Evolutionary conservation across 2,888 invertebrate genomes (phyloP).

Genomic region (Stomorhina lunata): DNA sequence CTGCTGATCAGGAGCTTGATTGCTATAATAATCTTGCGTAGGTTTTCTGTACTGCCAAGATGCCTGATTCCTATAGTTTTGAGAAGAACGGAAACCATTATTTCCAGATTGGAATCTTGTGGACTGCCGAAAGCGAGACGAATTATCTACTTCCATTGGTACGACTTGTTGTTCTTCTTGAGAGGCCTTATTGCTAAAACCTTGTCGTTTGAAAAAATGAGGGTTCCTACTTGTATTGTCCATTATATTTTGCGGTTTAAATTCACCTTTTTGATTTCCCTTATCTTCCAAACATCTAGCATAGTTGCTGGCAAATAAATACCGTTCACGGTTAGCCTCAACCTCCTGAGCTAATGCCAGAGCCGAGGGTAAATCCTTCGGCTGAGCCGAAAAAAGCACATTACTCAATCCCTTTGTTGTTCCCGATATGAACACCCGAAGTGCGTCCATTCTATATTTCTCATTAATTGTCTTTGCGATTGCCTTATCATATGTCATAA

Average conservation of each 20-base stretch:
- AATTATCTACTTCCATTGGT: background rate
- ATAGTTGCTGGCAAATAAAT: too few species aligned
- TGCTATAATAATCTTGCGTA: background rate
- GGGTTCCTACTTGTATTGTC: too few species aligned
- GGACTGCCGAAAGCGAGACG: background rate
- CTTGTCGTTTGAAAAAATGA: background rate
- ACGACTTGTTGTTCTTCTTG: too few species aligned
- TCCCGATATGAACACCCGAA: conserved; percentile 55
- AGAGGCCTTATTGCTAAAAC: background rate
- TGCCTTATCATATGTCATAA: conserved; percentile 41
- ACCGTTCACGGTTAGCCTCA: conserved; percentile 47
- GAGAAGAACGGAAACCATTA: background rate
- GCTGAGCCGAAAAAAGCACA: conserved; percentile 50
- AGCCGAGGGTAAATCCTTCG: conserved; percentile 34
- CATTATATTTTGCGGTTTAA: background rate
- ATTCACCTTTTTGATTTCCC: too few species aligned
- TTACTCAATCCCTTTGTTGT: conserved; percentile 47
- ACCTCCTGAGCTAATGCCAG: conserved; percentile 55
- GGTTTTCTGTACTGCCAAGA: background rate
- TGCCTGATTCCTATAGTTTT: too few species aligned
- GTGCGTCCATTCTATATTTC: conserved; percentile 58
- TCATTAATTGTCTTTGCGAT: conserved; percentile 40
- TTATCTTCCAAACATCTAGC: background rate
- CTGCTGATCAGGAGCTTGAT: conserved; percentile 1
- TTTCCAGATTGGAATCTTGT: background rate